Conservation (phyloP, 2,888 invertebrate species). For the Agrotis puta region DNA sequence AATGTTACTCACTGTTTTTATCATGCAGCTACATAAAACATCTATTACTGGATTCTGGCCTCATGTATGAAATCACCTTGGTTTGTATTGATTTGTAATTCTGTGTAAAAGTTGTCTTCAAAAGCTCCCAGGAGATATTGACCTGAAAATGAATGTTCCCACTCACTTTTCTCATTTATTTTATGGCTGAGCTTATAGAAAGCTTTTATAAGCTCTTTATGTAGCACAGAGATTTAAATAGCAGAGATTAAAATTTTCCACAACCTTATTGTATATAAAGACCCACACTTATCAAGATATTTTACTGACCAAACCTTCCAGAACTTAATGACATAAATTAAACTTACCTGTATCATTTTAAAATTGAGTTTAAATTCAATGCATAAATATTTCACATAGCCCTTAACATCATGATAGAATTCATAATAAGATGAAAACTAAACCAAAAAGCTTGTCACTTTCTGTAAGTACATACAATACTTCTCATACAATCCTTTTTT, state of each 20-base stretch:
- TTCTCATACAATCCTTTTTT: not conserved
- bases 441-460: not conserved
- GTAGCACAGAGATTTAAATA: not conserved
- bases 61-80: conserved; percentile 39
- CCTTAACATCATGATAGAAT: too few relatives aligned
- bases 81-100: conserved; percentile 14
- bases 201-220: not conserved
- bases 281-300: not conserved
- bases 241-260: too few relatives aligned
- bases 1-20: conserved; percentile 61
- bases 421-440: not conserved
- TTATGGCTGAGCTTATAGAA: not conserved
- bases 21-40: conserved; percentile 33
- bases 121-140: not conserved
- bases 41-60: conserved; percentile 47
- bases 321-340: not conserved
- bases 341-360: not conserved
- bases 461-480: not conserved
- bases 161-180: not conserved
- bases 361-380: not conserved
- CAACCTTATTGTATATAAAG: not conserved
- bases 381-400: not conserved
- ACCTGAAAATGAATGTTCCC: conserved; percentile 1
- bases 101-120: not conserved
- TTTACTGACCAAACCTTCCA: too few relatives aligned